Base-by-base conservation (phyloP, 2,888 invertebrate genomes). In the Sturmia bella region DNA sequence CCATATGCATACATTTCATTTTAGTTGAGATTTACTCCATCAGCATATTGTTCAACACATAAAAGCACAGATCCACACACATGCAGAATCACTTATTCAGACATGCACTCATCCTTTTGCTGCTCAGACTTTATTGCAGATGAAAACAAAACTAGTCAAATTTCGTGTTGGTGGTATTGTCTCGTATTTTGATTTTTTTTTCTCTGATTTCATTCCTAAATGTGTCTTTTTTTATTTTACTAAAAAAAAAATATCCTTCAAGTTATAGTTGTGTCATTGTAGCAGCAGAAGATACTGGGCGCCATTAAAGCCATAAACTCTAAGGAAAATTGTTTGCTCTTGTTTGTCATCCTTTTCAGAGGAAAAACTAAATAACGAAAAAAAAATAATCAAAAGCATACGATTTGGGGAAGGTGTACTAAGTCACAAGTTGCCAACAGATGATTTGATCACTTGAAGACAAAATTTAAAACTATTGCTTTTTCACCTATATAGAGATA, bases 231-330 rank as follows among this genome's bases (percentile, higher is more conserved):
- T 39, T 24, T 69, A 68, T 56, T 77, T 52, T 50, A 39, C 68
- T 27, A 63, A 48, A 66, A 54, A 75, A 32, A 32, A 32, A 32
- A 7, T 9, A 39, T 61, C 50, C 13, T 56, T 37, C 54, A 77
- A 59, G 32, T 73, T 61, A 43, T 61, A 50, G 21, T 57, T 72
- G 21, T 17, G 21, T 17, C 37, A 56, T 75, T 75, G 66, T 39
- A 15, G n/a, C 43, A 59, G 50, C 50, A 39, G 21, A 61, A 78
- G 61, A 80, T 73, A 68, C 66, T 79, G 84, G 86, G 86, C 86
- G 86, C 86, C 86, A 83, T 72, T 79, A 66, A 78, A 84, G 72
- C 79, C 84, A 85, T 86, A 86, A 86, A 86, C 83, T 78, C 63
- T 43, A 15, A 61, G 50, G 54, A 70, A 70, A 82, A 72, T 57